Percentiles rank a stretch among this genome's conserved stretches.
These are phyloP conservation scores for Pedionomus torquatus DNA, from an alignment of 2,113 vertebrate species.

Conservation along the genomic window DNA sequence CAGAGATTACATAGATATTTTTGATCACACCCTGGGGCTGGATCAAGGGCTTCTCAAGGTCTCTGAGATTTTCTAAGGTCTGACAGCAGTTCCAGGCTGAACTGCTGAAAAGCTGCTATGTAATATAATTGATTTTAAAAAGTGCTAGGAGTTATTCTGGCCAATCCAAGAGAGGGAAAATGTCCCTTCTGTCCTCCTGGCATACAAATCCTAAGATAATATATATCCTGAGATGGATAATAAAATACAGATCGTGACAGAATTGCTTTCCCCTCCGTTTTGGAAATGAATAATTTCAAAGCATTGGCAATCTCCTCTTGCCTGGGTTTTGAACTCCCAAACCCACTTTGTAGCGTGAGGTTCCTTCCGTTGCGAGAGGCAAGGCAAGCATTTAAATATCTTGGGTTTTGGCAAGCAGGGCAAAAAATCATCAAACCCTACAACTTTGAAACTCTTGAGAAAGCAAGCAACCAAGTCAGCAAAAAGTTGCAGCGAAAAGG, in stretches of 20 bases:
- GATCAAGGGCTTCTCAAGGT: constrained; percentile 43
- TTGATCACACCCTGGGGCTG: not conserved
- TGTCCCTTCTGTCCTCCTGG: constrained; percentile 35
- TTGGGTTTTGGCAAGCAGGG: constrained; percentile 9
- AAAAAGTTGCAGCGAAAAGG: not conserved
- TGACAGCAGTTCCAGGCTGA: constrained; percentile 18
- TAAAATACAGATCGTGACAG: constrained; percentile 16
- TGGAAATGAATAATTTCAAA: constrained; percentile 37
- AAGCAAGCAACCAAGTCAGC: not conserved
- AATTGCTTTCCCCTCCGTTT: constrained; percentile 16
- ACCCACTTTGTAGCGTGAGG: not conserved
- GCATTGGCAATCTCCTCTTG: constrained; percentile 17
- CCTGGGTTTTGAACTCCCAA: constrained; percentile 16
- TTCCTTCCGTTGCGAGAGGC: not conserved
- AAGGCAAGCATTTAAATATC: constrained; percentile 1
- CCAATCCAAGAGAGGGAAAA: constrained; percentile 36
- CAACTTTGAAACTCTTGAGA: not conserved
- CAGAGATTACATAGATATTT: not conserved
- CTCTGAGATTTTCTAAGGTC: not conserved
- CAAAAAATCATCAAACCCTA: not conserved
- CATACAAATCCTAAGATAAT: not conserved
- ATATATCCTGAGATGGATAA: constrained; percentile 18
- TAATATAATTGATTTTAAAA: constrained; percentile 56
- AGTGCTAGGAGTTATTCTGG: not conserved
- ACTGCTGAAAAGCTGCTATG: constrained; percentile 12